Conservation (phyloP, 2,888 invertebrate species). For the Hoplodrina ambigua region DNA sequence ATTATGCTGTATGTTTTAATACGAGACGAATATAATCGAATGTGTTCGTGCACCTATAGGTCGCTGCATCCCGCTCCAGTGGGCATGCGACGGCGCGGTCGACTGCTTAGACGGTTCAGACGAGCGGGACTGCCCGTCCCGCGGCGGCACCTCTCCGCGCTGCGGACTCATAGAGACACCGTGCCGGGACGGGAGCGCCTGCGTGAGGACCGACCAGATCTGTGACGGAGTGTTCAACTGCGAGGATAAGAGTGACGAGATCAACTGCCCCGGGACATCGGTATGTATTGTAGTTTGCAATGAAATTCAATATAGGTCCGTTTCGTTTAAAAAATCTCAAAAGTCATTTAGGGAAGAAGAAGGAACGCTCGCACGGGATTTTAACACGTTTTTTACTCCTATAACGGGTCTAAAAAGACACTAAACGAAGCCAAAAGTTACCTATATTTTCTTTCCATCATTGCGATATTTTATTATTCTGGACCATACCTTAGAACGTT, state of each 20-base stretch:
- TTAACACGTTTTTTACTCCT: background rate
- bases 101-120: conserved; percentile 96
- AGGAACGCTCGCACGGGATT: background rate
- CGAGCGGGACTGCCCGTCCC: conserved; percentile 87
- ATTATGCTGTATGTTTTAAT: no score
- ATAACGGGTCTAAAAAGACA: no score
- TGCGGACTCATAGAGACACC: conserved; percentile 58
- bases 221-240: conserved; percentile 95
- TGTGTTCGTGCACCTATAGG: conserved; percentile 78
- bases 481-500: no score
- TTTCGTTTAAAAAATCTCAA: background rate
- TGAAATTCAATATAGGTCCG: no score
- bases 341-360: background rate
- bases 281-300: conserved; percentile 19
- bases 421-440: no score
- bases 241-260: conserved; percentile 93
- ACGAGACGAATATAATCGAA: background rate
- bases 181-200: conserved; percentile 63
- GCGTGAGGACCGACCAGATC: conserved; percentile 91
- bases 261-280: conserved; percentile 71
- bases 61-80: conserved; percentile 94
- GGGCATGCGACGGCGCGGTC: conserved; percentile 95
- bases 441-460: no score
- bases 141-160: conserved; percentile 51
- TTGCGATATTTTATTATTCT: no score